Conservation (phyloP, 2,113 vertebrate genomes). For the Podarcis cretensis region DNA sequence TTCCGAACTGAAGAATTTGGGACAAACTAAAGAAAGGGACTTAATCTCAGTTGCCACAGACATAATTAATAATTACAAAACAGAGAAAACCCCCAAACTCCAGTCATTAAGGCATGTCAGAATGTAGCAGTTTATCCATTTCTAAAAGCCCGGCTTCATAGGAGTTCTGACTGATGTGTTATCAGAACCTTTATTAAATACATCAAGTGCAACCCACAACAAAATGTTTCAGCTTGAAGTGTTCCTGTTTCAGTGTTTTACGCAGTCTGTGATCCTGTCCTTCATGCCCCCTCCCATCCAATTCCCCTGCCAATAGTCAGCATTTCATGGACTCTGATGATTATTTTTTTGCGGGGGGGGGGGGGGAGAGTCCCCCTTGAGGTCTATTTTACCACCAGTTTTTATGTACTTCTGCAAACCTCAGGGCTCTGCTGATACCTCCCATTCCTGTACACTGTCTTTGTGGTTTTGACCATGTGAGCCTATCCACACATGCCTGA, state of each 20-base stretch:
- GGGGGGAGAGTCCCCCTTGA: neutral
- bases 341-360: neutral
- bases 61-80: neutral
- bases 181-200: neutral
- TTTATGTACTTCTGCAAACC: neutral
- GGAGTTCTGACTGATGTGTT: neutral
- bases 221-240: neutral
- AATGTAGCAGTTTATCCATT: neutral
- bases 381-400: neutral
- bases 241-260: neutral
- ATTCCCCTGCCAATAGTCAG: too few species aligned
- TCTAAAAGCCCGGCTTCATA: neutral
- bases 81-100: neutral
- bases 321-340: neutral
- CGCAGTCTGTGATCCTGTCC: neutral
- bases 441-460: neutral
- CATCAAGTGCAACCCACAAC: neutral
- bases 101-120: neutral
- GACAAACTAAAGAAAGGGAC: neutral
- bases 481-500: neutral
- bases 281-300: neutral
- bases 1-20: neutral
- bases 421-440: neutral
- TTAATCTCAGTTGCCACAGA: neutral
- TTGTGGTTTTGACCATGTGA: neutral